A percentile compares a stretch with the other conserved stretches of the same genome.
Conservation (phyloP, 1,140 invertebrate genomes). For the Venustaconcha ellipsiformis region DNA sequence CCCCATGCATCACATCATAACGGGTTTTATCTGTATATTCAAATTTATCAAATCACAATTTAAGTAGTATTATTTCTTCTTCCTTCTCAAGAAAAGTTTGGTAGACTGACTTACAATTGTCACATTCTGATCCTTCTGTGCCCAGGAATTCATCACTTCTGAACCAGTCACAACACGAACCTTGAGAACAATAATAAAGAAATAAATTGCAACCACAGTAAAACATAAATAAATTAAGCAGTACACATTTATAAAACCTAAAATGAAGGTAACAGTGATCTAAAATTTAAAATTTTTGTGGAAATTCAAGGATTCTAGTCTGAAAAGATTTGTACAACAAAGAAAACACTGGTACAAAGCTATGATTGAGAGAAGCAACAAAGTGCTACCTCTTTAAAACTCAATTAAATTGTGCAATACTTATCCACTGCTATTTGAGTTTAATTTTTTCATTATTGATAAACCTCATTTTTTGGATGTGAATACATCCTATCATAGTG, state of each 20-base stretch:
- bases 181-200: constrained; percentile 31
- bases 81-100: neutral
- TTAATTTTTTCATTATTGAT: too few relatives aligned
- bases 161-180: constrained; percentile 51
- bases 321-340: neutral
- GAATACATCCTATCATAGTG: too few relatives aligned
- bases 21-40: too few relatives aligned
- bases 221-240: constrained; percentile 2
- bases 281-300: neutral
- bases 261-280: neutral
- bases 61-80: neutral
- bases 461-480: too few relatives aligned
- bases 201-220: neutral
- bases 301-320: neutral
- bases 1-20: too few relatives aligned
- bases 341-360: too few relatives aligned
- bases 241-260: neutral
- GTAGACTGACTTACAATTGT: constrained; percentile 37
- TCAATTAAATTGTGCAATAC: too few relatives aligned
- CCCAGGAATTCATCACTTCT: constrained; percentile 49
- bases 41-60: neutral
- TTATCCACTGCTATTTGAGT: too few relatives aligned
- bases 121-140: constrained; percentile 55
- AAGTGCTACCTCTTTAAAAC: too few relatives aligned
- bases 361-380: neutral